phyloP scores from a whole-genome alignment of 1,140 invertebrate species.

The Hylaeus anthracinus region DNA sequence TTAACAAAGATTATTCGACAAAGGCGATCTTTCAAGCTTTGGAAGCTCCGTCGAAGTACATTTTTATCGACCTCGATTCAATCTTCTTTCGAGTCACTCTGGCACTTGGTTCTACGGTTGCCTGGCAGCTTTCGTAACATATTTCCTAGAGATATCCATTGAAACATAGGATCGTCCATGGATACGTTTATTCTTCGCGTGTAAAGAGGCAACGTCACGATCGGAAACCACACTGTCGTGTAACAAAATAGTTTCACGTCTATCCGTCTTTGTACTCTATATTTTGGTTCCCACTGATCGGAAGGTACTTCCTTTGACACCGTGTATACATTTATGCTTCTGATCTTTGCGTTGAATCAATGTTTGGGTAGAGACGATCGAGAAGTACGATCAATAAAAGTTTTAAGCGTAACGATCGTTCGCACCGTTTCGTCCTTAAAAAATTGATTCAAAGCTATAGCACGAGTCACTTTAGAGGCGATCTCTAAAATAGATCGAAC shows the following conservation, averaged over 20 bases:
- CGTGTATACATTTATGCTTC: neutral
- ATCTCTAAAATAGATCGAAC: neutral
- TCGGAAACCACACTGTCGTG: slow-evolving; percentile 4
- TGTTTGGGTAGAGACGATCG: neutral
- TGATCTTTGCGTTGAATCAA: neutral
- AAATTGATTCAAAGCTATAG: slow-evolving; percentile 4
- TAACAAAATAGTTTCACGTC: slow-evolving; percentile 36
- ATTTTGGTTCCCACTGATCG: neutral
- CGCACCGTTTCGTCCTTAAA: neutral
- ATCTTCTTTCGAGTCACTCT: neutral
- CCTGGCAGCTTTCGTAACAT: neutral
- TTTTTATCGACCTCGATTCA: neutral
- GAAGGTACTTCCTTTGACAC: neutral
- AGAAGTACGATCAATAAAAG: neutral
- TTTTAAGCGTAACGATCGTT: slow-evolving; percentile 29
- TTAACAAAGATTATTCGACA: slow-evolving; percentile 30
- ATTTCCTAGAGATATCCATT: neutral
- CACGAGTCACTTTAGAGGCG: neutral
- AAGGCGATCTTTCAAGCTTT: neutral
- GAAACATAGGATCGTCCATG: too few species aligned
- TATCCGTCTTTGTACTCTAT: slow-evolving; percentile 28
- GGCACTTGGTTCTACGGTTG: neutral
- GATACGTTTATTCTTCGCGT: neutral
- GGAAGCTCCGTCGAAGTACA: slow-evolving; percentile 21
- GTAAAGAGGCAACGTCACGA: neutral